Conservation (phyloP, 2,888 invertebrate genomes). For the Coecobrya sp. region DNA sequence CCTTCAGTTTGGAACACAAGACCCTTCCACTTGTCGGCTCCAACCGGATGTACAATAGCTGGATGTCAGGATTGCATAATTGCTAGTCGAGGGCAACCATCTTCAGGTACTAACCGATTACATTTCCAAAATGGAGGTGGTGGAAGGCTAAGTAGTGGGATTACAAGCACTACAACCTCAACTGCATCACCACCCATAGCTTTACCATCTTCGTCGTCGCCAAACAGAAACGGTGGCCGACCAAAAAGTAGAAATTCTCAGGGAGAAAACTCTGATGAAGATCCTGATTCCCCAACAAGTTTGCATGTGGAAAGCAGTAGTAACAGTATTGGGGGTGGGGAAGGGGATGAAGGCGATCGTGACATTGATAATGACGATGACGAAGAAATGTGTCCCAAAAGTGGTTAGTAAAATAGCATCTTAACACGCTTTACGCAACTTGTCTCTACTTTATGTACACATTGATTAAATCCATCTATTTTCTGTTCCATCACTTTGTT, state of each 20-base stretch:
- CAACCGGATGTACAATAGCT: conserved; percentile 84
- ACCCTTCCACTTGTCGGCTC: conserved; percentile 84
- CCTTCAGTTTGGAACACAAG: conserved; percentile 71
- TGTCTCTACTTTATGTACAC: no score
- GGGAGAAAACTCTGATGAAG: conserved; percentile 38
- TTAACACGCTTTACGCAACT: not conserved
- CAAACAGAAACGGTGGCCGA: conserved; percentile 9
- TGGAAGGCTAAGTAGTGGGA: conserved; percentile 24
- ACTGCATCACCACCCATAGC: conserved; percentile 31
- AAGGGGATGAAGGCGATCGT: conserved; percentile 1
- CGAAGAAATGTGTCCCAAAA: conserved; percentile 44
- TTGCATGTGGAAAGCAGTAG: conserved; percentile 76
- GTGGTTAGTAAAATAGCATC: not conserved
- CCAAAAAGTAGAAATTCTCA: conserved; percentile 30
- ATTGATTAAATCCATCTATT: no score
- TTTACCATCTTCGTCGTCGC: conserved; percentile 23
- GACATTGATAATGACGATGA: conserved; percentile 48
- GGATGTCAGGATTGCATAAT: conserved; percentile 85
- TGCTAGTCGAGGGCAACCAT: not conserved
- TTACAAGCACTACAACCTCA: conserved; percentile 58
- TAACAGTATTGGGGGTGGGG: conserved; percentile 59
- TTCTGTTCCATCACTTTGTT: no score
- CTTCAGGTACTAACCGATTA: not conserved
- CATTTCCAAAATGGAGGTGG: conserved; percentile 45
- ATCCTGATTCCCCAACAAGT: conserved; percentile 70